Evolutionary conservation across 2,888 invertebrate genomes (phyloP).

Genomic region (Diabrotica balteata): DNA sequence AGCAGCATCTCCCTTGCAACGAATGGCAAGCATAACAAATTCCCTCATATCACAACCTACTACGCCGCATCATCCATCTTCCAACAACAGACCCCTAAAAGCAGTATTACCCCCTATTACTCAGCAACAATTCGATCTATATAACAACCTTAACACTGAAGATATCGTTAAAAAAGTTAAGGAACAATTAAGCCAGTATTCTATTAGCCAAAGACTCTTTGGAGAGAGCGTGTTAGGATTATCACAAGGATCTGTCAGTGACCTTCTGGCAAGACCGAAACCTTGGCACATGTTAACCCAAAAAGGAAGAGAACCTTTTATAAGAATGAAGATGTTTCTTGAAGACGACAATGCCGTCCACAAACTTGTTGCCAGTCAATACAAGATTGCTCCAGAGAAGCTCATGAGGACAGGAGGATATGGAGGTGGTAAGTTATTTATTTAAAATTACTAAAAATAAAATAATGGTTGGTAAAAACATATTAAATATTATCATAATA

Average conservation of each 20-base stretch:
- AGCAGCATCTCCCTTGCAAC: conserved; percentile 91
- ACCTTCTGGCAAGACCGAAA: conserved; percentile 95
- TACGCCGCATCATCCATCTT: conserved; percentile 83
- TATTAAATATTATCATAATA: too few relatives aligned
- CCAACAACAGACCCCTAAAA: conserved; percentile 88
- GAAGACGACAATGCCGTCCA: conserved; percentile 96
- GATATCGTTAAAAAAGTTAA: conserved; percentile 97
- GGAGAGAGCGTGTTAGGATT: conserved; percentile 97
- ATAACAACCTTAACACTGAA: conserved; percentile 97
- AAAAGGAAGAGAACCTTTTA: conserved; percentile 96
- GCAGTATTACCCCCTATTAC: conserved; percentile 97
- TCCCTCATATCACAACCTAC: conserved; percentile 92
- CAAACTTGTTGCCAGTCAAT: conserved; percentile 94
- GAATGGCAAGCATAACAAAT: conserved; percentile 98
- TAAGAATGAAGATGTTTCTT: conserved; percentile 97
- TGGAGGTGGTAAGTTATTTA: conserved; percentile 76
- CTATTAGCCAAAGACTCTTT: conserved; percentile 96
- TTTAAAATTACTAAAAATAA: neutral
- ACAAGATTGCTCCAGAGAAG: conserved; percentile 97
- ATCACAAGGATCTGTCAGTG: conserved; percentile 97
- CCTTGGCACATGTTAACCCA: conserved; percentile 99
- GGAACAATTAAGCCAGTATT: conserved; percentile 93
- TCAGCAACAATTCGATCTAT: conserved; percentile 98
- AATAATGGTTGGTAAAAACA: too few relatives aligned
- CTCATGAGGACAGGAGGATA: conserved; percentile 95